These are phyloP conservation scores for Caracal caracal DNA, from an alignment of 2,113 vertebrate species.

Conservation along the genomic window DNA sequence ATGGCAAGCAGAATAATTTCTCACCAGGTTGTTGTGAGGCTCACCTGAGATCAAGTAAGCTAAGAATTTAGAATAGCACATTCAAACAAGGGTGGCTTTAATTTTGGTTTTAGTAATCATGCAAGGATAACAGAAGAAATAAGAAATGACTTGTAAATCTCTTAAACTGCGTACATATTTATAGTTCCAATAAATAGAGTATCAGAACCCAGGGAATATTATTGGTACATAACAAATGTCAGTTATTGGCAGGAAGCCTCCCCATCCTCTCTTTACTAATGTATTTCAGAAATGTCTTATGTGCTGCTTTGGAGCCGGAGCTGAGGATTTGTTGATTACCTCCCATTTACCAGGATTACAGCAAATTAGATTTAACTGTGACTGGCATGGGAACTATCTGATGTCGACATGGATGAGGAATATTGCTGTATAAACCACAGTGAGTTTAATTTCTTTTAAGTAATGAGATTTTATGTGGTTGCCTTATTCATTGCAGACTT, in stretches of 20 bases:
- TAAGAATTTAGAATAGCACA: neutral
- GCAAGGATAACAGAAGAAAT: constrained; percentile 1
- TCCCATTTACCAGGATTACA: constrained; percentile 60
- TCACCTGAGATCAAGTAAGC: neutral
- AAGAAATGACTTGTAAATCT: constrained; percentile 4
- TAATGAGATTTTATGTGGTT: constrained; percentile 57
- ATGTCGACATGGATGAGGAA: constrained; percentile 25
- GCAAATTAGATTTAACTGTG: constrained; percentile 65
- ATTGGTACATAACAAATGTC: neutral
- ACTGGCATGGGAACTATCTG: constrained; percentile 29
- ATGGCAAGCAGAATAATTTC: constrained; percentile 14
- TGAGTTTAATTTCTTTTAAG: constrained; percentile 63
- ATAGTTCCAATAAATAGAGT: constrained; percentile 24
- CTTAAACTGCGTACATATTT: neutral
- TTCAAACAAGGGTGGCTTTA: neutral
- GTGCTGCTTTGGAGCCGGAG: neutral
- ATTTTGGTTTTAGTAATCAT: constrained; percentile 14
- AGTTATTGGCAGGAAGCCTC: constrained; percentile 37
- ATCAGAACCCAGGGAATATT: neutral
- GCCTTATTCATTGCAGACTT: constrained; percentile 1
- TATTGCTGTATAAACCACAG: constrained; percentile 35
- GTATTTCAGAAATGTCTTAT: constrained; percentile 35
- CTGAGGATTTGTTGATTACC: constrained; percentile 39
- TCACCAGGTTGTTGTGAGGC: neutral
- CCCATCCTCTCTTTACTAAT: neutral